These are phyloP conservation scores for Cathartes aura DNA, from an alignment of 2,113 vertebrate species.

Conservation along the genomic window DNA sequence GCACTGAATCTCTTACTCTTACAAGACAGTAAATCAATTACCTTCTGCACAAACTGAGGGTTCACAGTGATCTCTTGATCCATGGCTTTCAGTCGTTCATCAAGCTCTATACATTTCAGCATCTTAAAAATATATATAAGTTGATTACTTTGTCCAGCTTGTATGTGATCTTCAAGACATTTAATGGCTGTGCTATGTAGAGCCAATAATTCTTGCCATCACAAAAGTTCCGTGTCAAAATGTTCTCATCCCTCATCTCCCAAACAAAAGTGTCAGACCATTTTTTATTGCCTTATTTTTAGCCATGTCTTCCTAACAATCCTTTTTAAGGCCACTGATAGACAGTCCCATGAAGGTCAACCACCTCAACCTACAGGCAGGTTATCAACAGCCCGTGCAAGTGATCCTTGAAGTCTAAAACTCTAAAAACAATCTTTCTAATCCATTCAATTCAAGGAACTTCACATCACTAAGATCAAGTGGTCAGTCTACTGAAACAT, in stretches of 20 bases:
- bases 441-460: neutral
- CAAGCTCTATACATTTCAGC: conserved; percentile 99
- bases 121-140: conserved; percentile 79
- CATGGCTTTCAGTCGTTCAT: conserved; percentile 99
- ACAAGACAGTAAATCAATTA: conserved; percentile 51
- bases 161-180: neutral
- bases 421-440: neutral
- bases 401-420: neutral
- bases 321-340: neutral
- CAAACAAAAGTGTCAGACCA: neutral
- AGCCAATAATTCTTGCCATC: neutral
- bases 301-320: neutral
- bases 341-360: neutral
- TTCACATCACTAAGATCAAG: neutral
- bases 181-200: accelerated
- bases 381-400: neutral
- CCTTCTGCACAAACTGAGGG: conserved; percentile 99
- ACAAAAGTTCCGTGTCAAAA: neutral
- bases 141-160: neutral
- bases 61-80: conserved; percentile 99
- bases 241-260: neutral
- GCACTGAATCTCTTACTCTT: neutral
- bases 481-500: neutral
- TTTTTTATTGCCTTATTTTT: neutral
- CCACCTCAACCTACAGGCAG: neutral